Evolutionary conservation across 1,140 invertebrate species (phyloP), one percentile per base, ranked within the genome.

Genomic region (Eueides isabella): DNA sequence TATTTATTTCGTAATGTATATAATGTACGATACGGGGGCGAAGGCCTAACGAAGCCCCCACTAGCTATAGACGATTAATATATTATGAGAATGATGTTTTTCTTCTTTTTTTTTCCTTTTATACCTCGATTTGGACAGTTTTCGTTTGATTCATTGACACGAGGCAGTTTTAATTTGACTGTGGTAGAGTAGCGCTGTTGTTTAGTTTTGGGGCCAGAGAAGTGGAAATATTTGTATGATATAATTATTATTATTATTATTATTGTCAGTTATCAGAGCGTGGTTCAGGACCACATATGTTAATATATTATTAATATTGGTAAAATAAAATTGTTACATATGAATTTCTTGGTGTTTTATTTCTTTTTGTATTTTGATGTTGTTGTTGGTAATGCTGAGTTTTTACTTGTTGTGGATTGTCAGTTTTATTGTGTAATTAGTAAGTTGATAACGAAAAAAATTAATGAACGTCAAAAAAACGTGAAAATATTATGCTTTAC

Each of bases 271-370:
- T 89, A 90, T 87, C 85, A 90, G 87, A 91, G 84, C 83, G 89
- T 90, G 88, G 89, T 83, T 84, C 73, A 80, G 87, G 89, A 90
- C 90, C 90, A 90, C 90, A 86, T 91, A 90, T 92, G 90, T 92
- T 92, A 91, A 92, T 92, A 91, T 92, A 92, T 92, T 92, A 91
- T 89, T 91, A 90, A 92, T 92, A 91, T 92, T 91, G 90, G 88
- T 92, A 92, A 92, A 92, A 92, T 92, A 90, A 91, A 91, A 91
- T 91, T 91, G 89, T 92, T 91, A 91, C 86, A 91, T 89, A 88
- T 90, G 88, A 87, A 7, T 23, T 65, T 74, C n/a, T 61, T 69
- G 66, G 79, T 71, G 69, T 82, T 85, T 85, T 78, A 80, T 80
- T 81, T 79, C 33, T 41, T 28, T 44, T 55, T 38, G n/a, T 30